Evolutionary conservation across 1,140 invertebrate genomes (phyloP), one percentile per base, ranked within the genome.

Genomic region (Drosophila parvula): DNA sequence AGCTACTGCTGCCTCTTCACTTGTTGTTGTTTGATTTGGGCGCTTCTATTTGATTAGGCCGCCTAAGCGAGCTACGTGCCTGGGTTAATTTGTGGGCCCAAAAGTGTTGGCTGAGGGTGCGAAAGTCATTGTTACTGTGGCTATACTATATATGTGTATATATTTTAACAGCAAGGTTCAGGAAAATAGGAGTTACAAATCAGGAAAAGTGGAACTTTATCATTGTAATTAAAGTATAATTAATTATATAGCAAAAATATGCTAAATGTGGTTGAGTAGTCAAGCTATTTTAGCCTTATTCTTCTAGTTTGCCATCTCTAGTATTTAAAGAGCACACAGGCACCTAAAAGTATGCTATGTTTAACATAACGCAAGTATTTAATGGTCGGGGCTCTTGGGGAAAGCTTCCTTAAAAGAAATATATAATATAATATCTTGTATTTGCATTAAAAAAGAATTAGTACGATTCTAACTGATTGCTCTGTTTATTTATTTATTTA

Each of bases 1-100:
- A 43, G 34, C 22, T 73, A 47, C 32, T 53, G 50, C 32, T 53
- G 50, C 16, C 50, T 53, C 50, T 53, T 53, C 50, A 44, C 22
- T 57, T 56, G 61, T 68, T 76, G 79, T 70, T 86, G 82, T 86
- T 86, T 86, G 81, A 88, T 86, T 86, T 79, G 47, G 83, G 67
- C 76, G 82, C 82, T 78, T 88, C 81, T 86, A 86, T 86, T 88
- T 86, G 82, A 82, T 86, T 86, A 86, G 82, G 83, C 79, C 60
- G 76, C 58, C 82, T 88, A 82, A 86, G 83, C 79, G 83, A 47
- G 65, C 79, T 86, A 86, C 83, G 83, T 88, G 83, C 74, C 65
- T 79, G 83, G 79, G 79, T 89, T 86, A 86, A 86, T 88, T 88
- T 86, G 79, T 75, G 71, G 67, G 47, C 28, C 70, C 34, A 55